A percentile compares a stretch with the other conserved stretches of the same genome.
Evolutionary conservation across 2,888 invertebrate genomes (phyloP).

Genomic region (Drosophila paramelanica): DNA sequence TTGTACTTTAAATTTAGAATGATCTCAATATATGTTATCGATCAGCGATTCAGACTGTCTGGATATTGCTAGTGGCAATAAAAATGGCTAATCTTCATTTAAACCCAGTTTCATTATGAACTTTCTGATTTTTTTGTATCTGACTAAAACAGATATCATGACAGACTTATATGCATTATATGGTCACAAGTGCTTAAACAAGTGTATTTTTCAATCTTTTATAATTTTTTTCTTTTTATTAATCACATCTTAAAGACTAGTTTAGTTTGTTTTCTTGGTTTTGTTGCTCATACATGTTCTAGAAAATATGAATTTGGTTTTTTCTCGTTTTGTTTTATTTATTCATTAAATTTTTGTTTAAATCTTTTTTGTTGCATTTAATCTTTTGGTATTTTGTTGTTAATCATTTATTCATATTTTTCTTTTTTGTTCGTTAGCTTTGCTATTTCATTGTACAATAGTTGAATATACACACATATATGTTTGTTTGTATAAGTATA

Average conservation of each 20-base stretch:
- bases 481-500: constrained; percentile 46
- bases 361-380: constrained; percentile 1
- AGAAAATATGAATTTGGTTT: constrained; percentile 37
- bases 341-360: constrained; percentile 5
- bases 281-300: constrained; percentile 28
- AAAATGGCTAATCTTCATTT: neutral
- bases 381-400: constrained; percentile 22
- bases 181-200: neutral
- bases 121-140: neutral
- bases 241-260: constrained; percentile 63
- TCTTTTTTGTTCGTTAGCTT: constrained; percentile 48
- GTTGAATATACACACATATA: constrained; percentile 45
- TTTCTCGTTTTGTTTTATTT: constrained; percentile 50
- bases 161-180: neutral
- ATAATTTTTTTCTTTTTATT: constrained; percentile 49
- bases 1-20: too few relatives aligned
- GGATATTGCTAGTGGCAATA: too few relatives aligned
- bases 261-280: constrained; percentile 47
- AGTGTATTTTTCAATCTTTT: neutral
- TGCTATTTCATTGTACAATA: constrained; percentile 72
- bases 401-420: neutral
- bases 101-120: neutral
- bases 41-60: neutral
- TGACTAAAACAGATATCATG: too few relatives aligned
- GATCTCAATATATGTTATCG: neutral